Evolutionary conservation across 2,888 invertebrate genomes (phyloP).

Genomic region (Palloptera scutellata): DNA sequence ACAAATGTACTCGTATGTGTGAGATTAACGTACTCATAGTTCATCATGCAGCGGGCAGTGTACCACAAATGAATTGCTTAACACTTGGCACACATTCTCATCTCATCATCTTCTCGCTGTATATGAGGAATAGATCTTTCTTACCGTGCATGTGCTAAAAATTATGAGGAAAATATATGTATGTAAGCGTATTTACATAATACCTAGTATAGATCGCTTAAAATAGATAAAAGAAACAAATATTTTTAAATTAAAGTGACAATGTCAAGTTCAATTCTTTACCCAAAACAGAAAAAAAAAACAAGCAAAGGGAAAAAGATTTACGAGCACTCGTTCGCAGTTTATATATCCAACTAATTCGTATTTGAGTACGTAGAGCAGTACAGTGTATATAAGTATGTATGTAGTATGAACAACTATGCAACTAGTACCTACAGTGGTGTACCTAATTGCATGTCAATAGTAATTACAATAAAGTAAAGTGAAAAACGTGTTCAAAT

Average conservation of each 20-base stretch:
- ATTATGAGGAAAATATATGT: no score
- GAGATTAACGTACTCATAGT: background rate
- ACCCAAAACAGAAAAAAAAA: constrained; percentile 6
- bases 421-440: background rate
- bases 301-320: background rate
- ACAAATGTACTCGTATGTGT: background rate
- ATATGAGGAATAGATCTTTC: background rate
- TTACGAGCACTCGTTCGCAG: constrained; percentile 23
- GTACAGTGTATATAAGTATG: no score
- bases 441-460: background rate
- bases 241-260: constrained; percentile 47
- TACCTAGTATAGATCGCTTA: constrained; percentile 20
- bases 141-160: no score
- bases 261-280: constrained; percentile 57
- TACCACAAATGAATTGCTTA: constrained; percentile 43
- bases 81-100: constrained; percentile 46
- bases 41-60: constrained; percentile 1
- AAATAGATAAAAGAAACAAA: constrained; percentile 27
- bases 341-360: background rate
- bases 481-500: constrained; percentile 20
- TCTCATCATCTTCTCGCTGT: constrained; percentile 3
- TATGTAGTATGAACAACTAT: background rate
- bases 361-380: no score
- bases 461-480: background rate
- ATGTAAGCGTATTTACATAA: no score